Base-by-base conservation (phyloP, 1,140 invertebrate species). In the Centruroides sculpturatus region DNA sequence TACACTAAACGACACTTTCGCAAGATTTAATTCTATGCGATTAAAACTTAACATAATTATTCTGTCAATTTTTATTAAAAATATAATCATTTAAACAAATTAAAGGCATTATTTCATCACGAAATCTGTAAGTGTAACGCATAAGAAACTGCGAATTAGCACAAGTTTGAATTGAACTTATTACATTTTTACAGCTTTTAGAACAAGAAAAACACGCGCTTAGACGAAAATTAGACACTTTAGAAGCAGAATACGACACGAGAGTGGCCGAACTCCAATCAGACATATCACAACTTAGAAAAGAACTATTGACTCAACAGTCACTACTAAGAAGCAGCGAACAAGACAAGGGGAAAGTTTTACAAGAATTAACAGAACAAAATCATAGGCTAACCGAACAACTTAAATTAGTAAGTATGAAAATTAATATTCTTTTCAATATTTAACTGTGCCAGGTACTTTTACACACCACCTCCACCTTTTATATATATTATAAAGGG, bases 131-230 rank as follows among this genome's bases (percentile, higher is more conserved):
- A 23, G 23, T 23, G 23, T 23, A 23, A 2, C 23, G 23, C 23
- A 2, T 23, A 23, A 23, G 23, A 23, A 23, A 23, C 23, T 23
- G 23, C n/a, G n/a, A n/a, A n/a, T n/a, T n/a, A n/a, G n/a, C 23
- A 23, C 23, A 23, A 23, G 23, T 23, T 23, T 23, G 23, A 23
- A 23, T 23, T 23, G 23, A 23, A 23, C 23, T 23, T 23, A 23
- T 23, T 23, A 23, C 0, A 23, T 54, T 70, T 65, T 74, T 78
- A 13, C 78, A 97, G 92, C 82, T 85, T 71, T 80, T 96, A 72
- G 90, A 95, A 76, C 92, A 96, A 76, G 91, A 96, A 74, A 86
- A 91, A 67, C 88, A 96, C 73, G 78, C 86, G 10, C 77, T 96
- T 9, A 79, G 87, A 53, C 79, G 91, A 47, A 87, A 88, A 69